These are phyloP conservation scores for Chlorodrepanis virens DNA, from an alignment of 2,113 vertebrate genomes.

Conservation along the genomic window DNA sequence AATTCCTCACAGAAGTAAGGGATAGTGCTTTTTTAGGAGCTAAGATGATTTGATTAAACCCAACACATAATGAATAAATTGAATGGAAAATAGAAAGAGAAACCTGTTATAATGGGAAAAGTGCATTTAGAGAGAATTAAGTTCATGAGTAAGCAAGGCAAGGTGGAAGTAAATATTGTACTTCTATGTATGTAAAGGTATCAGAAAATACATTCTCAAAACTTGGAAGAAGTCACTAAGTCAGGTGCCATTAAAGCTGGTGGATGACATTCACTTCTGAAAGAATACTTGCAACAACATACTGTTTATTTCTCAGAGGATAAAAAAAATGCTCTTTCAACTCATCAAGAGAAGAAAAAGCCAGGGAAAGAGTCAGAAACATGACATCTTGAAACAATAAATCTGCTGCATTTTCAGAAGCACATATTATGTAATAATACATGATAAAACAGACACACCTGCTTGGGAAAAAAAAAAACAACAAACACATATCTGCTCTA, in stretches of 20 bases:
- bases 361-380: not conserved
- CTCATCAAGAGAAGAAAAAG: not conserved
- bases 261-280: not conserved
- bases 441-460: not conserved
- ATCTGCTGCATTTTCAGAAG: not conserved
- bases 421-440: not conserved
- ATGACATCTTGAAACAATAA: not conserved
- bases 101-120: not conserved
- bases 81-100: not conserved
- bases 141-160: not conserved
- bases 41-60: not conserved
- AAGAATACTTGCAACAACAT: not conserved
- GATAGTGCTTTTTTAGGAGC: not conserved
- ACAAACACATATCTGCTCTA: not conserved
- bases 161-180: not conserved
- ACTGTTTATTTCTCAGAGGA: not conserved
- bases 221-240: not conserved
- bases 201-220: not conserved
- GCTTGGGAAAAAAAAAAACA: not conserved
- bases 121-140: not conserved
- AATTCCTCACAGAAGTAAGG: not conserved
- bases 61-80: not conserved
- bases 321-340: not conserved
- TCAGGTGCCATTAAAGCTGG: not conserved
- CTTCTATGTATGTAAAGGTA: not conserved